Evolutionary conservation across 92 coral and sea anemone genomes (phyloP), one percentile per base, ranked within the genome.

Genomic region (Epizoanthus scotinus): DNA sequence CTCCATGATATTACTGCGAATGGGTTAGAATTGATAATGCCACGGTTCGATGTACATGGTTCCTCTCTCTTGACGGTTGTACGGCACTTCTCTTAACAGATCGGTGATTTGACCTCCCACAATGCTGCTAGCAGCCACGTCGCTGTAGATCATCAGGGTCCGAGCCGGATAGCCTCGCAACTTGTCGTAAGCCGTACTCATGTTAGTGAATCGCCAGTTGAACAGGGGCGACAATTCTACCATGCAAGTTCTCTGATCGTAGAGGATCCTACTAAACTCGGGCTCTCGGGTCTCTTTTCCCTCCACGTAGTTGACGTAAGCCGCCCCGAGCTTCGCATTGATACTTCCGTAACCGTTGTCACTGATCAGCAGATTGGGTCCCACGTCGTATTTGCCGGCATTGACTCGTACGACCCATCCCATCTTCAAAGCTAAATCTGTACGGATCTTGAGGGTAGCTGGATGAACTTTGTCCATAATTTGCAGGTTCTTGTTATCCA

Each of bases 191-290:
- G 77, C 60, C 0, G n/a, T 14, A 22, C 50, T 70, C 44, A 49
- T 20, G 13, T 70, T 70, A 40, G 60, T 49, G 77, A 70, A 50
- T 0, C 61, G 61, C 77, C 77, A 70, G 2, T 49, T 70, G 21
- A 10, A 8, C 0, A 13, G 44, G 2, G 77, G 60, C 0, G 12
- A 49, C 0, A 70, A 24, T 0, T 14, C 12, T 34, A 70, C 14
- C 0, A 0, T 5, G n/a, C n/a, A n/a, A n/a, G n/a, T n/a, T n/a
- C n/a, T n/a, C n/a, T n/a, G n/a, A n/a, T n/a, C n/a, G n/a, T n/a
- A n/a, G n/a, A n/a, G n/a, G n/a, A n/a, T n/a, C n/a, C n/a, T n/a
- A n/a, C n/a, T n/a, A n/a, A n/a, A n/a, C n/a, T n/a, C n/a, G n/a
- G n/a, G n/a, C n/a, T n/a, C n/a, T n/a, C n/a, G n/a, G n/a, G n/a